A percentile compares a stretch with the other conserved stretches of the same genome.
Conservation (phyloP, 1,140 invertebrate species). For the Helicoverpa zea region DNA sequence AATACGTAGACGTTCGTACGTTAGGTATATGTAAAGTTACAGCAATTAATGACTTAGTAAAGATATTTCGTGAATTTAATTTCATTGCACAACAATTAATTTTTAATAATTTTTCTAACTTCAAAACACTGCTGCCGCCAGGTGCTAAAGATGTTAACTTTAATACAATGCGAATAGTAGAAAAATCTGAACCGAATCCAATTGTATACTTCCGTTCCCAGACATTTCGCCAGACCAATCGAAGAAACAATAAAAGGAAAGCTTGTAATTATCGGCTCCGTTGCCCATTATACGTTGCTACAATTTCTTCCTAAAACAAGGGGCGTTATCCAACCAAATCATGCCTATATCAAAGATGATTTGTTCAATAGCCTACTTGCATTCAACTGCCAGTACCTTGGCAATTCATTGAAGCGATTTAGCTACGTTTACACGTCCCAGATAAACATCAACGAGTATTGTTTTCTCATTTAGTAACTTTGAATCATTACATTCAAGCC, state of each 20-base stretch:
- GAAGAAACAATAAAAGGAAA: slow-evolving; percentile 57
- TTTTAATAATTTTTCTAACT: background rate
- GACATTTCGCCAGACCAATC: slow-evolving; percentile 59
- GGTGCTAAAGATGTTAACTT: slow-evolving; percentile 9
- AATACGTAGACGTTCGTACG: too few relatives aligned
- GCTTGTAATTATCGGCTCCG: slow-evolving; percentile 57
- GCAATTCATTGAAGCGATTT: slow-evolving; percentile 54
- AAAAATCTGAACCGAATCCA: slow-evolving; percentile 56
- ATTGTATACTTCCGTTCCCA: slow-evolving; percentile 64
- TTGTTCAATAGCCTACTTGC: slow-evolving; percentile 34
- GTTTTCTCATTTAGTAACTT: slow-evolving; percentile 70
- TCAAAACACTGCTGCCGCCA: background rate
- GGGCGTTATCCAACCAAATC: slow-evolving; percentile 11
- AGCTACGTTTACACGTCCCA: slow-evolving; percentile 64
- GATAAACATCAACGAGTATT: slow-evolving; percentile 68
- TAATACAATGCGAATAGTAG: slow-evolving; percentile 43
- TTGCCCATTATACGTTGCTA: slow-evolving; percentile 57
- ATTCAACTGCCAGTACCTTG: slow-evolving; percentile 35
- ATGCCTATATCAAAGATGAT: slow-evolving; percentile 14
- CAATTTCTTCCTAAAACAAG: slow-evolving; percentile 41
- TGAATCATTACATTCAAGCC: slow-evolving; percentile 62
- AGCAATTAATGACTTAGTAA: background rate
- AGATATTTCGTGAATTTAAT: background rate
- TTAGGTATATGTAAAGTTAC: too few relatives aligned
- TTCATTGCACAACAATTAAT: background rate